Evolutionary conservation across 2,113 vertebrate species (phyloP).

Genomic region (Crotalus tigris): DNA sequence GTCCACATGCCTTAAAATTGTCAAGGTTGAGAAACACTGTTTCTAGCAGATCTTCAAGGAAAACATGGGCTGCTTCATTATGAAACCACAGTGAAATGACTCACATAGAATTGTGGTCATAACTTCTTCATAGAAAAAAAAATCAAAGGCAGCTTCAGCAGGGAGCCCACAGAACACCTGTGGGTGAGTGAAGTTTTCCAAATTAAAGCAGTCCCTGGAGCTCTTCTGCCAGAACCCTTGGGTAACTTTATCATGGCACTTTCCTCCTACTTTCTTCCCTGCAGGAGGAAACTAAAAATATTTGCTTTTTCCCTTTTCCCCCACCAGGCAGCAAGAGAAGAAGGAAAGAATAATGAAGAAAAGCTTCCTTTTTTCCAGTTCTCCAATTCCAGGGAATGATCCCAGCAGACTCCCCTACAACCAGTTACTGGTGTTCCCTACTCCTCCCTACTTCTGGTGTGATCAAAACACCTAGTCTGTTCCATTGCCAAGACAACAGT

Average conservation of each 20-base stretch:
- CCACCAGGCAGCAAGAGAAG: neutral
- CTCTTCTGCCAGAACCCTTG: neutral
- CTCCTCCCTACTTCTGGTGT: neutral
- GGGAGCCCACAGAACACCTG: neutral
- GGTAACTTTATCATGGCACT: neutral
- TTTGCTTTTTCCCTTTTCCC: neutral
- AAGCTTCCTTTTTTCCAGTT: neutral
- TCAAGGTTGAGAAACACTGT: no score
- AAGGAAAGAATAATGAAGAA: neutral
- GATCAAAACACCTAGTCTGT: neutral
- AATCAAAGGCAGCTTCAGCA: neutral
- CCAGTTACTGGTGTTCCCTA: neutral
- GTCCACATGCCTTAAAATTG: no score
- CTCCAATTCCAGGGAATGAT: neutral
- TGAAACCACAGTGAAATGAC: neutral
- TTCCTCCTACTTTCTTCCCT: neutral
- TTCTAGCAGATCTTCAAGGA: neutral
- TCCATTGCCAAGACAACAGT: neutral
- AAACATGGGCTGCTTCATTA: neutral
- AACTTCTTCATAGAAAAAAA: neutral
- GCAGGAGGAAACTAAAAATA: neutral
- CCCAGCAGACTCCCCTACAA: neutral
- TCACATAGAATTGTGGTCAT: neutral
- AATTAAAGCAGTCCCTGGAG: neutral
- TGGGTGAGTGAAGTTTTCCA: neutral